Conservation (phyloP, 2,113 vertebrate species). For the Gnathonemus longibarbis region DNA sequence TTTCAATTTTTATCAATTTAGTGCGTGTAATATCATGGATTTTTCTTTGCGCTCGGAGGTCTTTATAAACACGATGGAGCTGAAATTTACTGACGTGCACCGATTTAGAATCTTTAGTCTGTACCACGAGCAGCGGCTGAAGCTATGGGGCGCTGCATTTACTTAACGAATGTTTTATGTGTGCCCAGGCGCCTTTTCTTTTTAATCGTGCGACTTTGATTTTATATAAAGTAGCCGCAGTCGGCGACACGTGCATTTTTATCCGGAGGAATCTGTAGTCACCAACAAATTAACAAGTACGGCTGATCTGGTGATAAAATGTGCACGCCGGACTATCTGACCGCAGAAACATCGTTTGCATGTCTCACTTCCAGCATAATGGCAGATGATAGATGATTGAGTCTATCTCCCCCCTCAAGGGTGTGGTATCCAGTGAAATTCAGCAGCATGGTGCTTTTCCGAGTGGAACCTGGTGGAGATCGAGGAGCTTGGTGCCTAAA, state of each 20-base stretch:
- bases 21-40: background rate
- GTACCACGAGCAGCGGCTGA: background rate
- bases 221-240: background rate
- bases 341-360: background rate
- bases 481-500: background rate
- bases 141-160: background rate
- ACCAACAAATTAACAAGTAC: background rate
- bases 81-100: background rate
- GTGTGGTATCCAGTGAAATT: background rate
- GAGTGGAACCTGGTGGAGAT: background rate
- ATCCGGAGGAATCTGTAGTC: background rate
- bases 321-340: background rate
- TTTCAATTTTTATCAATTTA: constrained; percentile 1
- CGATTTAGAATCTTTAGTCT: background rate
- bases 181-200: background rate
- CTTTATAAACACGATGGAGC: background rate
- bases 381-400: background rate
- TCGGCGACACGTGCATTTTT: background rate
- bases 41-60: background rate
- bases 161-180: background rate
- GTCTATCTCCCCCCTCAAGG: background rate
- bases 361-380: background rate
- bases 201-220: background rate
- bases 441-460: background rate
- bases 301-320: background rate